phyloP scores from a whole-genome alignment of 2,797 vertebrate species.

The Lutjanus campechanus region DNA sequence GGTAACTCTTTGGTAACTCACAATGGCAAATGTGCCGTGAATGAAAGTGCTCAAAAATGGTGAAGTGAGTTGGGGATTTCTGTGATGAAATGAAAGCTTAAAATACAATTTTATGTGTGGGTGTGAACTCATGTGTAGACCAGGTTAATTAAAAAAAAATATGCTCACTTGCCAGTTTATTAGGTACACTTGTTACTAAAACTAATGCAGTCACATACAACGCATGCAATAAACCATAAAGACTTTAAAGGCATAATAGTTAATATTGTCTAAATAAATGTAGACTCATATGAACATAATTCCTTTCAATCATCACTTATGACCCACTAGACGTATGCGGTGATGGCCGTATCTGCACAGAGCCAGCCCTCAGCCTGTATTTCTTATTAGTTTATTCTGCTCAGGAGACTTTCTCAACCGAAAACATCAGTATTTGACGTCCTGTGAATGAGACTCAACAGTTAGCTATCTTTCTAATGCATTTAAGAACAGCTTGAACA shows the following conservation, averaged over 20 bases:
- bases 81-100: conserved; percentile 19
- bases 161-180: neutral
- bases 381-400: too few species aligned
- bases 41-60: conserved; percentile 30
- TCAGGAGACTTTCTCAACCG: too few species aligned
- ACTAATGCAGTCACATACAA: neutral
- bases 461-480: too few species aligned
- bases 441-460: too few species aligned
- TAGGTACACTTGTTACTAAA: neutral
- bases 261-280: too few species aligned
- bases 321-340: too few species aligned
- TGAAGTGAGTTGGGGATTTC: neutral
- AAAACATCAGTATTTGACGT: too few species aligned
- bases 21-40: conserved; percentile 43
- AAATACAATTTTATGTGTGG: conserved; percentile 9
- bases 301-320: too few species aligned
- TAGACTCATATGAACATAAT: too few species aligned
- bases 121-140: neutral
- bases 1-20: conserved; percentile 48
- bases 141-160: neutral
- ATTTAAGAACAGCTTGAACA: too few species aligned
- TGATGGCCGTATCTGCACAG: too few species aligned
- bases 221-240: neutral
- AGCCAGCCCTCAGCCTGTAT: too few species aligned
- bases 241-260: neutral